Percentiles rank a stretch among this genome's conserved stretches.
phyloP scores from a whole-genome alignment of 2,113 vertebrate species.

The Oceanodroma tethys region DNA sequence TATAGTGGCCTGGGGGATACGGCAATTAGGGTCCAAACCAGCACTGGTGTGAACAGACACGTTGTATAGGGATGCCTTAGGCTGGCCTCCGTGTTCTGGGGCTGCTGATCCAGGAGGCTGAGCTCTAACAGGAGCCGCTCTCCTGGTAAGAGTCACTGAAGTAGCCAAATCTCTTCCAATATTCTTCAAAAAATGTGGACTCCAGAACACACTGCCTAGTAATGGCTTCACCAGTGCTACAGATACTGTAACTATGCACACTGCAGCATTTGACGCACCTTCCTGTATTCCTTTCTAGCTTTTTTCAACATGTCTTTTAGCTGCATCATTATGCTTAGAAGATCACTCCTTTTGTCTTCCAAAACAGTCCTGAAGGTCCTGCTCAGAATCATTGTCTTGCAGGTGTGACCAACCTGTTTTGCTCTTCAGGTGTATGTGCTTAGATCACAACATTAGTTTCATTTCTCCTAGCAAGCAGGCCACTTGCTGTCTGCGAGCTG shows the following conservation, averaged over 20 bases:
- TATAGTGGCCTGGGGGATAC: not conserved
- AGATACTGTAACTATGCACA: not conserved
- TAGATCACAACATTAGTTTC: not conserved
- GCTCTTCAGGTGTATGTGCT: accelerated
- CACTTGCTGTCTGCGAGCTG: not conserved
- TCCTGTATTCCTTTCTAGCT: not conserved
- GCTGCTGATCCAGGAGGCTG: not conserved
- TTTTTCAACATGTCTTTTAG: not conserved
- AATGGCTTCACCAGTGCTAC: not conserved
- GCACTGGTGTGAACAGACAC: not conserved
- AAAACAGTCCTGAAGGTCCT: not conserved
- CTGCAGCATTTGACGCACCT: not conserved
- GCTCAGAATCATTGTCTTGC: not conserved
- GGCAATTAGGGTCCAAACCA: not conserved
- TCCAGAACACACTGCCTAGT: not conserved
- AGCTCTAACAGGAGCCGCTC: not conserved
- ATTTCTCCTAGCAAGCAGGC: not conserved
- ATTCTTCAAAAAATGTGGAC: not conserved
- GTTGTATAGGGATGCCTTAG: not conserved
- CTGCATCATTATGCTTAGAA: not conserved
- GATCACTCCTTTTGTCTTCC: not conserved
- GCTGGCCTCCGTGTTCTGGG: not conserved
- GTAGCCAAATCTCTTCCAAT: not conserved
- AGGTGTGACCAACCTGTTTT: not conserved
- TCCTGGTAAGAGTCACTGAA: not conserved